Conservation (phyloP, 2,113 vertebrate species). For the Gila orcuttii region DNA sequence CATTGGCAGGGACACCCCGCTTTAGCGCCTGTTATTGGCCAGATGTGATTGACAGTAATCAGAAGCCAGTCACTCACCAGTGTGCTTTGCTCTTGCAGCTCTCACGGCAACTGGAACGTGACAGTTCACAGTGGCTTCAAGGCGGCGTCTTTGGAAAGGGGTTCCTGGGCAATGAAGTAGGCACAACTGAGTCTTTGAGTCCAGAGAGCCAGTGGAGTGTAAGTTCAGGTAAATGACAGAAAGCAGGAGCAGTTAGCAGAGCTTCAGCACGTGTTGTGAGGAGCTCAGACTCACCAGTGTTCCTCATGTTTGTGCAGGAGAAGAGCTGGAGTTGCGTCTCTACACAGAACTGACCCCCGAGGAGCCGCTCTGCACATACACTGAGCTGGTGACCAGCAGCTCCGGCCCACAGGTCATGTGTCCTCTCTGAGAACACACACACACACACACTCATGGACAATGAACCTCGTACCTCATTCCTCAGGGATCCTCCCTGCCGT, state of each 20-base stretch:
- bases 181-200: conserved; percentile 64
- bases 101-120: conserved; percentile 71
- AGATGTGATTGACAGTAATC: background rate
- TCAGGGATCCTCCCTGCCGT: too few relatives aligned
- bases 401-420: conserved; percentile 37
- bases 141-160: conserved; percentile 56
- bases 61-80: conserved; percentile 55
- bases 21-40: conserved; percentile 47
- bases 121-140: conserved; percentile 54
- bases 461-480: background rate
- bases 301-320: conserved; percentile 40
- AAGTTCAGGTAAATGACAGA: conserved; percentile 71
- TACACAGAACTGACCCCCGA: conserved; percentile 56
- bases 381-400: conserved; percentile 46
- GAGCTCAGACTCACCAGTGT: background rate
- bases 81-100: conserved; percentile 71
- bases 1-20: conserved; percentile 72
- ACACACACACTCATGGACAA: background rate
- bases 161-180: conserved; percentile 72
- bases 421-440: conserved; percentile 32
- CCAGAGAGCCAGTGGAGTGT: conserved; percentile 76
- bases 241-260: background rate
- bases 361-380: conserved; percentile 36
- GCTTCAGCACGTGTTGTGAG: background rate
- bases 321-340: conserved; percentile 54